These are phyloP conservation scores for Miniopterus natalensis DNA, from an alignment of 2,113 vertebrate genomes.

Conservation along the genomic window DNA sequence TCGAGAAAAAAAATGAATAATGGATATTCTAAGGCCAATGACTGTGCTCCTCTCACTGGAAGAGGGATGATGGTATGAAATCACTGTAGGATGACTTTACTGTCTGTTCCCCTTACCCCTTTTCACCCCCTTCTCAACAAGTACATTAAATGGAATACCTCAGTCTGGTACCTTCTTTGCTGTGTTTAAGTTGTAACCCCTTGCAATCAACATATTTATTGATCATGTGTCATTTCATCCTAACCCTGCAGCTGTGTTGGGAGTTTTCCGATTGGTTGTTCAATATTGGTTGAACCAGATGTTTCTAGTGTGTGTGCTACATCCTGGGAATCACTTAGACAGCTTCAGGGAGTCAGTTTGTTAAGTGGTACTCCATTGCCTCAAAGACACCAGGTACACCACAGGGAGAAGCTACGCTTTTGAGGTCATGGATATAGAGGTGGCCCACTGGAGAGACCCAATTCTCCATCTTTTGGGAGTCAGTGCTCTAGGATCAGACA, in stretches of 20 bases:
- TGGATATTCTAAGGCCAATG: neutral
- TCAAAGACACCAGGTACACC: neutral
- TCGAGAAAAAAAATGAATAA: slow-evolving; percentile 13
- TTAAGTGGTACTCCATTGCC: neutral
- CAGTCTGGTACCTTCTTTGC: neutral
- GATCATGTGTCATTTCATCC: neutral
- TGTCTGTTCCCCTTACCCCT: neutral
- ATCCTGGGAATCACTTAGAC: slow-evolving; percentile 20
- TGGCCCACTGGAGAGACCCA: neutral
- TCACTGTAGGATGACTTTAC: neutral
- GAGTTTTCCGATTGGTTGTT: slow-evolving; percentile 25
- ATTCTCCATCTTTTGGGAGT: slow-evolving; percentile 20
- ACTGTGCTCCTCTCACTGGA: neutral
- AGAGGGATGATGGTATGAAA: neutral
- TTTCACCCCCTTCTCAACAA: neutral
- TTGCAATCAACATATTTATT: slow-evolving; percentile 49
- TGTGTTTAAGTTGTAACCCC: neutral
- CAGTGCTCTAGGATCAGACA: neutral
- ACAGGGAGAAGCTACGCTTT: neutral
- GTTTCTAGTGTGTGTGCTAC: neutral
- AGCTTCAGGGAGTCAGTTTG: neutral
- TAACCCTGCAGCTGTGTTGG: slow-evolving; percentile 34
- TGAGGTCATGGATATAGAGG: neutral
- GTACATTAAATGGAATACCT: neutral
- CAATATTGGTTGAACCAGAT: neutral